Evolutionary conservation across 2,113 vertebrate genomes (phyloP).

Genomic region (Halcyon malimbica): DNA sequence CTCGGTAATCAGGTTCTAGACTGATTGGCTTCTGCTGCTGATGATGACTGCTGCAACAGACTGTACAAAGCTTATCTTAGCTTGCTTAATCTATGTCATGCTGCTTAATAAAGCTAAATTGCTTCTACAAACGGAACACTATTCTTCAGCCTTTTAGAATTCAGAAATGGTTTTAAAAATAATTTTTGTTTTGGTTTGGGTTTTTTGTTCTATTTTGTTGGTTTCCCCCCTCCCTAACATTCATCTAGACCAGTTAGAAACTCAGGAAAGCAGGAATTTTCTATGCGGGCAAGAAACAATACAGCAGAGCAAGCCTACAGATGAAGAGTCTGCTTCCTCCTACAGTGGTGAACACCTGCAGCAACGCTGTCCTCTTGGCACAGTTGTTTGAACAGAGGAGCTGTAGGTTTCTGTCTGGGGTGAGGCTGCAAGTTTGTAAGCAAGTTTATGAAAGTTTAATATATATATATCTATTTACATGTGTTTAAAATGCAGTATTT

Average conservation of each 20-base stretch:
- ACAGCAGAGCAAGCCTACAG: neutral
- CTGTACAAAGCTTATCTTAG: neutral
- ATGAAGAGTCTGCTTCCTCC: neutral
- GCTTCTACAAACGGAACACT: constrained; percentile 37
- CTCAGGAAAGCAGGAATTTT: constrained; percentile 45
- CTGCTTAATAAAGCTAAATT: constrained; percentile 68
- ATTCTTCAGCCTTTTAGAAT: constrained; percentile 51
- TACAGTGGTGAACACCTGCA: neutral
- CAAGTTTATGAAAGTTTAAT: neutral
- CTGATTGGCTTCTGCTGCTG: neutral
- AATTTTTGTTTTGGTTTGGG: too few relatives aligned
- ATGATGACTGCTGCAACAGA: neutral
- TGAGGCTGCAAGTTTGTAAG: neutral
- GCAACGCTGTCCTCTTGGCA: neutral
- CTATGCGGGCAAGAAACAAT: neutral
- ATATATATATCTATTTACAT: neutral
- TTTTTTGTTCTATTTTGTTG: too few relatives aligned
- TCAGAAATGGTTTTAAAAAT: constrained; percentile 39
- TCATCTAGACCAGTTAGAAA: constrained; percentile 18
- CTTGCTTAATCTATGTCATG: neutral
- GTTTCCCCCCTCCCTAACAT: neutral
- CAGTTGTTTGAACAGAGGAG: neutral
- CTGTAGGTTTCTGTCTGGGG: neutral
- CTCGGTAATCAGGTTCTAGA: neutral
- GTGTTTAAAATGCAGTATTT: neutral